phyloP scores from a whole-genome alignment of 2,797 vertebrate species.

The Balearica regulorum region DNA sequence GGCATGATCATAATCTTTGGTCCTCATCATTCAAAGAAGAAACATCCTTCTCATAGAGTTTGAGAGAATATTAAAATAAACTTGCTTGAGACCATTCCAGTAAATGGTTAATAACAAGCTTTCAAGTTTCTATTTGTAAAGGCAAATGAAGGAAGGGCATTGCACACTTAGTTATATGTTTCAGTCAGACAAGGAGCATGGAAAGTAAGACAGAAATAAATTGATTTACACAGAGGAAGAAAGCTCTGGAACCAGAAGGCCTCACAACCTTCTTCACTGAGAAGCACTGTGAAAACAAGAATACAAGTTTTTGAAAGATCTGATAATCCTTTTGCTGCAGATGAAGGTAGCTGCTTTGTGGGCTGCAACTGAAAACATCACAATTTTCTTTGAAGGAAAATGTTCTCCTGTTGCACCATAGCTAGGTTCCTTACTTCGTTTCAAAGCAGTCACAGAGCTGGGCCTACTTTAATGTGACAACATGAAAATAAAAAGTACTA shows the following conservation, averaged over 20 bases:
- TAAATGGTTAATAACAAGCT: neutral
- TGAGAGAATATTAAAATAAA: neutral
- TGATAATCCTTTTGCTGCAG: neutral
- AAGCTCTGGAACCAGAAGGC: conserved; percentile 39
- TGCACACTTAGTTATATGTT: neutral
- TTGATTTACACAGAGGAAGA: conserved; percentile 43
- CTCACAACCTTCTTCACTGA: conserved; percentile 22
- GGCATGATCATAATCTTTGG: neutral
- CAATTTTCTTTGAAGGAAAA: neutral
- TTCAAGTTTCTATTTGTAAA: neutral
- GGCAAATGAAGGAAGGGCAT: conserved; percentile 2
- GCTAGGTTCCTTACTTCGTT: neutral
- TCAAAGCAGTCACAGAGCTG: neutral
- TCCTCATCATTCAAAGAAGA: neutral
- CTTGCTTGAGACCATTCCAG: neutral
- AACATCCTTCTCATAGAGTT: neutral
- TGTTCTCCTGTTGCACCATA: neutral
- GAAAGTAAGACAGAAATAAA: conserved; percentile 17
- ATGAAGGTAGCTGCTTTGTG: neutral
- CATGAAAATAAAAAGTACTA: neutral
- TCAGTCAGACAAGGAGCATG: conserved; percentile 18
- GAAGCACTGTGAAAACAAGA: conserved; percentile 14
- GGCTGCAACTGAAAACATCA: neutral
- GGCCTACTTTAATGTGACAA: neutral
- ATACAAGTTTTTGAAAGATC: conserved; percentile 38